Percentiles rank a stretch among this genome's conserved stretches.
phyloP scores from a whole-genome alignment of 1,140 invertebrate genomes.

The Nautilus pompilius region DNA sequence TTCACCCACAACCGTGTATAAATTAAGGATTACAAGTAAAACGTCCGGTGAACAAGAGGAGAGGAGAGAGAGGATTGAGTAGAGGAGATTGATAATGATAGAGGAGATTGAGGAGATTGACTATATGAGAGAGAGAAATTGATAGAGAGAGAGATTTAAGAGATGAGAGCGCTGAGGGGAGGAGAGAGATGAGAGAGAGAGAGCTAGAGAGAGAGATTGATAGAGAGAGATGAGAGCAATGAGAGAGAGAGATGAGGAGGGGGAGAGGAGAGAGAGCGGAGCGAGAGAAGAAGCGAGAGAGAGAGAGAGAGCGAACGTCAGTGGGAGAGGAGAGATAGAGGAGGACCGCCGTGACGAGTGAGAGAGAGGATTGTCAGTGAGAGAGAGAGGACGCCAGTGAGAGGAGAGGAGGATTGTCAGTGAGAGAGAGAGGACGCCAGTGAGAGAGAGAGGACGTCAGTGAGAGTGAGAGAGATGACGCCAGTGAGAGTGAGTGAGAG shows the following conservation, averaged over 20 bases:
- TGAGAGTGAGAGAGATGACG: background rate
- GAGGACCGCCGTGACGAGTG: background rate
- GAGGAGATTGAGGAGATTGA: background rate
- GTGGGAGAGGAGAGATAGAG: background rate
- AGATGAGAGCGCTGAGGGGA: background rate
- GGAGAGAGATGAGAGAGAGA: background rate
- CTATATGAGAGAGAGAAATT: background rate
- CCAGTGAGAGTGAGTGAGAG: background rate
- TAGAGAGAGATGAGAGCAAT: background rate
- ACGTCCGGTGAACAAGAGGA: background rate
- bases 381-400: background rate
- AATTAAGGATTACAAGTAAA: too few species aligned
- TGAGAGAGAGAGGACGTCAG: background rate
- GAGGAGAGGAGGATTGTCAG: background rate
- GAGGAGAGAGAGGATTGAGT: background rate
- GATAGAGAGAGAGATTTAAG: background rate
- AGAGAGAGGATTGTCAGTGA: background rate
- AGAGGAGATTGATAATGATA: background rate
- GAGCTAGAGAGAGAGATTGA: background rate
- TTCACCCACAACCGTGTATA: too few species aligned
- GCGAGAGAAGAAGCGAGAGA: background rate
- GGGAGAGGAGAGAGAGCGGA: background rate
- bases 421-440: background rate
- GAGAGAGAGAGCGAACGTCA: background rate
- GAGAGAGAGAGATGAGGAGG: background rate